Evolutionary conservation across 2,113 vertebrate genomes (phyloP).

Genomic region (Eudyptes chrysolophus): DNA sequence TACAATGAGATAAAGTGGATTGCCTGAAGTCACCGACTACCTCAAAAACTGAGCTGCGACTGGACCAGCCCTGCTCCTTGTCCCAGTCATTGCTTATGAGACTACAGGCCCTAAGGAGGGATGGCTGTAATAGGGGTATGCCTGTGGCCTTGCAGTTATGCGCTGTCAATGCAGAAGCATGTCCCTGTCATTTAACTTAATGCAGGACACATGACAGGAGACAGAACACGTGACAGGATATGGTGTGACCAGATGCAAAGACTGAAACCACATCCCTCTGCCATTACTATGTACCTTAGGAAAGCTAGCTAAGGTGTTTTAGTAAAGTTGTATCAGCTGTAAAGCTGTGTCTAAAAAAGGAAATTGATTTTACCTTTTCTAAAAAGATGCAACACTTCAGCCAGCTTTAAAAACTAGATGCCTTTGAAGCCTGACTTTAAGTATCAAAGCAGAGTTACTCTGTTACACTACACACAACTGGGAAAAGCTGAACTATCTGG

Average conservation of each 20-base stretch:
- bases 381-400: neutral
- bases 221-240: neutral
- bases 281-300: neutral
- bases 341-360: neutral
- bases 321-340: neutral
- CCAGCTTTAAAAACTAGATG: neutral
- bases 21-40: neutral
- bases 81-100: neutral
- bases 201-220: neutral
- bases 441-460: neutral
- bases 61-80: neutral
- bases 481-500: conserved; percentile 2
- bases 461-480: neutral
- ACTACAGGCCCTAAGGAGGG: neutral
- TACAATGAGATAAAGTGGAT: neutral
- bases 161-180: neutral
- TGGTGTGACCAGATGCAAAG: neutral
- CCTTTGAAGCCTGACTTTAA: neutral
- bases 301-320: neutral
- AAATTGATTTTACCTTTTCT: neutral
- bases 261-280: neutral
- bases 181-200: neutral
- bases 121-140: neutral
- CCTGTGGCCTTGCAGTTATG: neutral
- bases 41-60: neutral